These are phyloP conservation scores for Hesperophylax magnus DNA, from an alignment of 1,140 invertebrate genomes.

Conservation along the genomic window DNA sequence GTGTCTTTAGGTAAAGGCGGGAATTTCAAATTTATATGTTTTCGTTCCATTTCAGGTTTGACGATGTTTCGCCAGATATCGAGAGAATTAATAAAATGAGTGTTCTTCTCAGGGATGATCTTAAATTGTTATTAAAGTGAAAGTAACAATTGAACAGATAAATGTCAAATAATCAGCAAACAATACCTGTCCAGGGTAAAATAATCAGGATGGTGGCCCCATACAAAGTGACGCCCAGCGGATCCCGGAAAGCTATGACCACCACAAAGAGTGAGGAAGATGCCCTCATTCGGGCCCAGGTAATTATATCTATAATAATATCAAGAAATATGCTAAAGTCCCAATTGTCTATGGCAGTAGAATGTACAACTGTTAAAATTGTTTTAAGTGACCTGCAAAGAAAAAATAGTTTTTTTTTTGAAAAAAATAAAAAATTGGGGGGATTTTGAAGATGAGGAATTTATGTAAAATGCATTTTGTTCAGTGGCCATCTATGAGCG, in stretches of 20 bases:
- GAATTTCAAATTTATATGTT: conserved; percentile 33
- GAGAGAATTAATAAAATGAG: too few species aligned
- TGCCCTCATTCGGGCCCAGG: conserved; percentile 63
- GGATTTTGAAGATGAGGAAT: too few species aligned
- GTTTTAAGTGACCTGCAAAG: too few species aligned
- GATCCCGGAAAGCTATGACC: conserved; percentile 49
- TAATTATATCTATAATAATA: conserved; percentile 44
- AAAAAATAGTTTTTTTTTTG: too few species aligned
- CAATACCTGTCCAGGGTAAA: conserved; percentile 55
- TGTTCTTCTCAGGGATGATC: background rate
- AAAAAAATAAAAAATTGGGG: too few species aligned
- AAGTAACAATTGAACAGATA: background rate
- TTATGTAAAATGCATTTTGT: too few species aligned
- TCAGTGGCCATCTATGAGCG: too few species aligned
- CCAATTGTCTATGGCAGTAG: too few species aligned
- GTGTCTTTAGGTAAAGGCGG: background rate
- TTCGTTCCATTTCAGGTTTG: conserved; percentile 1
- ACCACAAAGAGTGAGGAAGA: conserved; percentile 64
- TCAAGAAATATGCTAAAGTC: too few species aligned
- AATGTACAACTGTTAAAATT: too few species aligned
- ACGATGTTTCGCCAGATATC: background rate
- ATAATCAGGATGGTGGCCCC: conserved; percentile 63
- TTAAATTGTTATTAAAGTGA: background rate
- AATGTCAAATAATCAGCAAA: conserved; percentile 7
- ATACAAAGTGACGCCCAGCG: conserved; percentile 61